These are phyloP conservation scores for Dryobates pubescens DNA, from an alignment of 2,797 vertebrate genomes.

Conservation along the genomic window DNA sequence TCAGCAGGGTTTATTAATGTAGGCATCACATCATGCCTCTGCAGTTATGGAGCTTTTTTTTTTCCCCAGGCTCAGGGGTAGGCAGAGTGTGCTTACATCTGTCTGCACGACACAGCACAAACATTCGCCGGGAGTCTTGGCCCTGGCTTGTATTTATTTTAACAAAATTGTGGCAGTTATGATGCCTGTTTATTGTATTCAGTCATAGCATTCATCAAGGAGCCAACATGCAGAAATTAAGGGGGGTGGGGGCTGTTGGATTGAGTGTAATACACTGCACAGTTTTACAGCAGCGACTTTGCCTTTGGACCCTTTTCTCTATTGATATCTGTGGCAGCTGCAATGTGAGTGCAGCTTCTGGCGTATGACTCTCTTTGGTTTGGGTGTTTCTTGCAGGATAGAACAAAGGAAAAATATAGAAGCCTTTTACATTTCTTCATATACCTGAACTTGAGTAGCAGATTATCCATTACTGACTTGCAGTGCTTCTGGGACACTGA, in stretches of 20 bases:
- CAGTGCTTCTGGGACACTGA: neutral
- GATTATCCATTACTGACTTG: neutral
- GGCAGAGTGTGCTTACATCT: conserved; percentile 19
- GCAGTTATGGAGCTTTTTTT: neutral
- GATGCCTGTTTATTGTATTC: neutral
- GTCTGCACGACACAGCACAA: neutral
- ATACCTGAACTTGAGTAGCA: neutral
- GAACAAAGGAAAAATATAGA: neutral
- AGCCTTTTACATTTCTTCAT: neutral
- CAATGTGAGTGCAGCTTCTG: neutral
- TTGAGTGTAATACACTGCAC: neutral
- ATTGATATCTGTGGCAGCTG: neutral
- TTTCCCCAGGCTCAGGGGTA: neutral
- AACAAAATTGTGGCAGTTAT: neutral
- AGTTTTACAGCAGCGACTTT: neutral
- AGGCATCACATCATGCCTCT: conserved; percentile 10
- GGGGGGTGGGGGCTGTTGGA: neutral
- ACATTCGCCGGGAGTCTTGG: neutral
- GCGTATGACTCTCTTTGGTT: neutral
- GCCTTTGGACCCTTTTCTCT: neutral
- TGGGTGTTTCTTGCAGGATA: neutral
- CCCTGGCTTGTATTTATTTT: neutral
- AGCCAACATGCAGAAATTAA: neutral
- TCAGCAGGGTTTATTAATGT: conserved; percentile 25
- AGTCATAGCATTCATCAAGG: neutral